phyloP scores from a whole-genome alignment of 2,797 vertebrate species.

The Alfaro cultratus region DNA sequence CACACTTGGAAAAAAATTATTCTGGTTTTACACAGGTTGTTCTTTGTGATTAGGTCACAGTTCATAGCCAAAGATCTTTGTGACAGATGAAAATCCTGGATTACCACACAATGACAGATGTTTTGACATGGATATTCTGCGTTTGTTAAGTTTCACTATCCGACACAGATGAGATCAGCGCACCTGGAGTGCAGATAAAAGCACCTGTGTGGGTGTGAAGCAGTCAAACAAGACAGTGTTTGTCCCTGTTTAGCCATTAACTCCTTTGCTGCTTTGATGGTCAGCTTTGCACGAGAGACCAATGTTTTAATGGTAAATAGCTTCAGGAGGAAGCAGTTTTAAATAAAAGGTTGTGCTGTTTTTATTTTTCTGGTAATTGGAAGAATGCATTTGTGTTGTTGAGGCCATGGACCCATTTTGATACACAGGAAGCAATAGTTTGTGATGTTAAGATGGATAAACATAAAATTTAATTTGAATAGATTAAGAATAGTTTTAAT shows the following conservation, averaged over 20 bases:
- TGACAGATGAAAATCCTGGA: constrained; percentile 51
- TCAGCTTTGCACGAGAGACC: constrained; percentile 12
- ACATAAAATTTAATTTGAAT: neutral
- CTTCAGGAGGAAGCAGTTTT: constrained; percentile 10
- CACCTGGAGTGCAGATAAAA: constrained; percentile 71
- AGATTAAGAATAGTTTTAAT: neutral
- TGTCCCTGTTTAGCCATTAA: constrained; percentile 61
- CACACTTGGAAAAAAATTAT: neutral
- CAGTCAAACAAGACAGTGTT: constrained; percentile 62
- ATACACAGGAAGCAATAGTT: neutral
- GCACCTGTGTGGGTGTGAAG: constrained; percentile 72
- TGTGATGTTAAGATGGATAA: neutral
- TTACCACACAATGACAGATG: constrained; percentile 68
- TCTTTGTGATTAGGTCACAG: neutral
- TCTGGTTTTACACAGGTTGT: neutral
- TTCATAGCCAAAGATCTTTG: constrained; percentile 15
- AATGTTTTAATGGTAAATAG: constrained; percentile 36
- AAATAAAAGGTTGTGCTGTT: constrained; percentile 19
- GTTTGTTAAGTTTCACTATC: constrained; percentile 67
- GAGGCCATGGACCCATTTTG: neutral
- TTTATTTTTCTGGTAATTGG: constrained; percentile 1
- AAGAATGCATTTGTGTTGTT: neutral
- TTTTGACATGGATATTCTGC: constrained; percentile 72
- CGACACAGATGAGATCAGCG: constrained; percentile 53
- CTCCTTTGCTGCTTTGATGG: constrained; percentile 56